phyloP scores from a whole-genome alignment of 2,888 invertebrate genomes.

The Dascillus cervinus region DNA sequence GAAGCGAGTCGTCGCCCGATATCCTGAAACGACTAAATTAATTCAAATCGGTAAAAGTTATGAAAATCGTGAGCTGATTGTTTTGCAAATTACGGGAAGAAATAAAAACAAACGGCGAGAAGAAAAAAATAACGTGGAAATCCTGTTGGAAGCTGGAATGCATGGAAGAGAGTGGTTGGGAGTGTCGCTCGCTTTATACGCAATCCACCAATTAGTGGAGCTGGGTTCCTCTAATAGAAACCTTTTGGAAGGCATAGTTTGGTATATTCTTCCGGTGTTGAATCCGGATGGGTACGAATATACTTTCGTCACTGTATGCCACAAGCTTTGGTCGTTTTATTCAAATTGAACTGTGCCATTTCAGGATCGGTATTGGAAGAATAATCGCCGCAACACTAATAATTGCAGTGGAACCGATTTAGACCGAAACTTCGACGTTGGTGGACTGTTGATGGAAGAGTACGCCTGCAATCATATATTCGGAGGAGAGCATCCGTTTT shows the following conservation, averaged over 20 bases:
- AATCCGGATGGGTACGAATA: constrained; percentile 13
- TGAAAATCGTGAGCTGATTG: constrained; percentile 1
- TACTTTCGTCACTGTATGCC: no score
- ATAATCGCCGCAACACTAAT: background rate
- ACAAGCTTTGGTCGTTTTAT: no score
- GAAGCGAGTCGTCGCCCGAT: background rate
- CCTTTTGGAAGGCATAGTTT: constrained; percentile 5
- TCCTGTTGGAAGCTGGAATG: constrained; percentile 10
- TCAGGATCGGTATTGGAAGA: constrained; percentile 1
- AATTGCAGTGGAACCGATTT: constrained; percentile 1
- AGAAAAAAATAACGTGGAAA: constrained; percentile 3
- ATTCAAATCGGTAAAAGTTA: constrained; percentile 9
- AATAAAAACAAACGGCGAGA: constrained; percentile 1
- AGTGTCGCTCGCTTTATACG: constrained; percentile 5
- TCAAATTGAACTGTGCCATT: no score
- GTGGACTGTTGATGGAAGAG: background rate
- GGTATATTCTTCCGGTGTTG: constrained; percentile 8
- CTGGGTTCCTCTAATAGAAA: background rate
- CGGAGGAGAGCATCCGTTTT: background rate
- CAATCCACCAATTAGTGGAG: constrained; percentile 6
- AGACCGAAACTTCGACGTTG: constrained; percentile 3
- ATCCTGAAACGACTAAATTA: constrained; percentile 7
- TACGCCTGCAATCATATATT: background rate
- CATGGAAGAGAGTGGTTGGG: constrained; percentile 9
- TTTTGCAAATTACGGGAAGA: constrained; percentile 2